Evolutionary conservation across 2,888 invertebrate species (phyloP).

Genomic region (Ormyrus pomaceus): DNA sequence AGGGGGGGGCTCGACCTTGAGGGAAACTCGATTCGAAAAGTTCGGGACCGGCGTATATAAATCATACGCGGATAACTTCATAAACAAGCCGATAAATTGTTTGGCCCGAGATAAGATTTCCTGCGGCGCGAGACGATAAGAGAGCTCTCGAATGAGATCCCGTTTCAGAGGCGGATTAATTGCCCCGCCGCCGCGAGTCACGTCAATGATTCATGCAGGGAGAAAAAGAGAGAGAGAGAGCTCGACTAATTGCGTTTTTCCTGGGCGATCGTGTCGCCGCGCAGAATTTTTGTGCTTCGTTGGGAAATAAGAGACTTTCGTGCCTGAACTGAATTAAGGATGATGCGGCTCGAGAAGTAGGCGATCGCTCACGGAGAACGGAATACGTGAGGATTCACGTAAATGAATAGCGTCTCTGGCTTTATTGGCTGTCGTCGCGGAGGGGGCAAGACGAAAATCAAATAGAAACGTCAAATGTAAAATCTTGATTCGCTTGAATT

Average conservation of each 20-base stretch:
- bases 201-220: conserved; percentile 33
- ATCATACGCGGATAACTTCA: conserved; percentile 39
- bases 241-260: conserved; percentile 23
- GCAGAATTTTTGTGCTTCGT: too few species aligned
- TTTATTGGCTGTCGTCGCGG: background rate
- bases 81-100: conserved; percentile 51
- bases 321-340: background rate
- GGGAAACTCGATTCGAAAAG: conserved; percentile 13
- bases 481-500: too few species aligned
- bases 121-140: background rate
- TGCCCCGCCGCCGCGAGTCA: conserved; percentile 14
- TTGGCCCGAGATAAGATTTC: conserved; percentile 52
- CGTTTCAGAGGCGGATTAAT: conserved; percentile 35
- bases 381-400: too few species aligned
- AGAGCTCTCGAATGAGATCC: conserved; percentile 46
- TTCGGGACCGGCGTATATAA: conserved; percentile 6
- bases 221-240: background rate
- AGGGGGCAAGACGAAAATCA: too few species aligned
- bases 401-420: background rate
- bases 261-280: background rate
- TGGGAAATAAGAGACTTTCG: background rate
- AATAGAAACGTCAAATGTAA: too few species aligned
- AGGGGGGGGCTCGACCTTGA: too few species aligned
- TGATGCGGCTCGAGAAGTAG: background rate
- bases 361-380: background rate